phyloP scores from a whole-genome alignment of 2,888 invertebrate species.

The Erannis defoliaria region DNA sequence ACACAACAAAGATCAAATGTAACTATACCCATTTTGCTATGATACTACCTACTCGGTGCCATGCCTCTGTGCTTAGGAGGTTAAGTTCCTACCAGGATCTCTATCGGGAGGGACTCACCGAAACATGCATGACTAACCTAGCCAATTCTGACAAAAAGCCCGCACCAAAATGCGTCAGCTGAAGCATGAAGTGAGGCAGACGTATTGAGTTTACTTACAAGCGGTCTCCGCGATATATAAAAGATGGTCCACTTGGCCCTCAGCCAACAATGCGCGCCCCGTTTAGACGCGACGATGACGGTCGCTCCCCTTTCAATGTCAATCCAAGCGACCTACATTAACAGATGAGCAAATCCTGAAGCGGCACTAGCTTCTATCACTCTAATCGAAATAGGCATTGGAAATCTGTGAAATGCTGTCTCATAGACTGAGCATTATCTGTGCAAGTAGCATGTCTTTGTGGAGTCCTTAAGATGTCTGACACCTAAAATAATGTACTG shows the following conservation, averaged over 20 bases:
- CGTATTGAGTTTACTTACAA: background rate
- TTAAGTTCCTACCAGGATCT: no score
- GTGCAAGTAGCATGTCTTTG: no score
- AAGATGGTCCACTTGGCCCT: constrained; percentile 67
- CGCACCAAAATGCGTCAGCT: constrained; percentile 26
- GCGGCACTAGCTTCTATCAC: constrained; percentile 26
- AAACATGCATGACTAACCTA: background rate
- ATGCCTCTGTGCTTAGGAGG: no score
- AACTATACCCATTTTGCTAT: no score
- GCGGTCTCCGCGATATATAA: constrained; percentile 23
- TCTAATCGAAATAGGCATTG: constrained; percentile 10
- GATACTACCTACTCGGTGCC: no score
- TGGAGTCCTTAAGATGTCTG: no score
- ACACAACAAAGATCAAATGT: no score
- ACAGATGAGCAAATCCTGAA: constrained; percentile 38
- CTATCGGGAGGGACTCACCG: no score
- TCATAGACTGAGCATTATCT: no score
- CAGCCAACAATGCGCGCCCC: constrained; percentile 62
- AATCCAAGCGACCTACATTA: constrained; percentile 66
- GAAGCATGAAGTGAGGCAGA: background rate
- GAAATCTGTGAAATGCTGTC: constrained; percentile 1
- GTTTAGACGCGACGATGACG: constrained; percentile 60
- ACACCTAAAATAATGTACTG: no score
- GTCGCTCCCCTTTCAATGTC: constrained; percentile 73
- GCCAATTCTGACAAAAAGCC: background rate